Percentiles rank a stretch among this genome's conserved stretches.
These are phyloP conservation scores for Calypte anna DNA, from an alignment of 2,113 vertebrate species.

Conservation along the genomic window DNA sequence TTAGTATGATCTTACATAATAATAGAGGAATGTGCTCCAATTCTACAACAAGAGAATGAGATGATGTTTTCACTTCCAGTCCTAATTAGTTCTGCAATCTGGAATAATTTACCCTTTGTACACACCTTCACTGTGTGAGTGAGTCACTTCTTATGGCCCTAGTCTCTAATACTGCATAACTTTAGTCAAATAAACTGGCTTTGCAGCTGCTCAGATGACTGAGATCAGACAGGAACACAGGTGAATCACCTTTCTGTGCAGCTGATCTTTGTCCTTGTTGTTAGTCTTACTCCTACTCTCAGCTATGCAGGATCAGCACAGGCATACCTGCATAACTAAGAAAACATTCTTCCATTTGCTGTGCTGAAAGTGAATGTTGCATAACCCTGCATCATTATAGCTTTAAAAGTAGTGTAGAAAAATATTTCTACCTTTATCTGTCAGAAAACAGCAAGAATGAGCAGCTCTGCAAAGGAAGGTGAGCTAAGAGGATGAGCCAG, in stretches of 20 bases:
- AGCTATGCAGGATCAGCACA: fast-evolving
- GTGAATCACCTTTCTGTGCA: background rate
- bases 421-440: background rate
- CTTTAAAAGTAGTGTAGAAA: background rate
- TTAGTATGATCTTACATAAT: background rate
- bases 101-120: background rate
- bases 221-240: background rate
- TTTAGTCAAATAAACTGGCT: background rate
- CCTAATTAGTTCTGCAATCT: background rate
- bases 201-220: background rate
- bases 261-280: background rate
- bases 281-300: background rate
- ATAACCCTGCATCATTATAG: background rate
- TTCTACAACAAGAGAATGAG: background rate
- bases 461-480: background rate
- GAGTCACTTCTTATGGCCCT: background rate
- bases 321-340: background rate
- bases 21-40: background rate
- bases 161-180: background rate
- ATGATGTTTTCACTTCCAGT: background rate
- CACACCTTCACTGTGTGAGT: background rate
- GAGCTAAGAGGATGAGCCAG: background rate
- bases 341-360: background rate
- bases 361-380: background rate
- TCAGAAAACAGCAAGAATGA: background rate